phyloP scores from a whole-genome alignment of 1,140 invertebrate species.

The Lerema accius region DNA sequence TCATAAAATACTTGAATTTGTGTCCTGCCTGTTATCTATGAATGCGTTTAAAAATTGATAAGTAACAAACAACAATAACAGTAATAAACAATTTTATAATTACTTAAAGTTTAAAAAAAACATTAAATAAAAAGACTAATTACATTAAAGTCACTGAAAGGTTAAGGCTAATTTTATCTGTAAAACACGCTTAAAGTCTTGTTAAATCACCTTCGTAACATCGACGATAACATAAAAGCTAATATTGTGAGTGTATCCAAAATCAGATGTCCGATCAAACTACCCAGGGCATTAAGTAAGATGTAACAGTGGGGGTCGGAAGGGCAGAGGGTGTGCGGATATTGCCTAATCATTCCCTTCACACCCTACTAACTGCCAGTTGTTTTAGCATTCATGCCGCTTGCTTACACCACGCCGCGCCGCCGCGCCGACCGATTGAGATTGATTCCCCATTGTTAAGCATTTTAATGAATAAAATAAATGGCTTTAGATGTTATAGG shows the following conservation, averaged over 20 bases:
- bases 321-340: slow-evolving; percentile 64
- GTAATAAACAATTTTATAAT: too few relatives aligned
- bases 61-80: too few relatives aligned
- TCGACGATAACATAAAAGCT: slow-evolving; percentile 41
- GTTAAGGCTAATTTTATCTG: not conserved
- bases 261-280: slow-evolving; percentile 74
- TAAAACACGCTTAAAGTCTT: not conserved
- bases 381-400: slow-evolving; percentile 79
- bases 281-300: slow-evolving; percentile 72
- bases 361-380: slow-evolving; percentile 75
- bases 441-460: slow-evolving; percentile 70
- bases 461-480: slow-evolving; percentile 42
- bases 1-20: too few relatives aligned
- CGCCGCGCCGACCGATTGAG: too few relatives aligned
- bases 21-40: too few relatives aligned
- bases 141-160: too few relatives aligned
- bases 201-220: slow-evolving; percentile 10
- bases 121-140: too few relatives aligned
- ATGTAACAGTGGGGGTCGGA: slow-evolving; percentile 67
- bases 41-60: too few relatives aligned
- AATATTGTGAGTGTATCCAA: slow-evolving; percentile 53
- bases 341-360: slow-evolving; percentile 79
- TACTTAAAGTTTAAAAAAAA: too few relatives aligned
- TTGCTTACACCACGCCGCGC: slow-evolving; percentile 44
- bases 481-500: slow-evolving; percentile 39